These are phyloP conservation scores for Mustela nigripes DNA, from an alignment of 2,113 vertebrate species.

Conservation along the genomic window DNA sequence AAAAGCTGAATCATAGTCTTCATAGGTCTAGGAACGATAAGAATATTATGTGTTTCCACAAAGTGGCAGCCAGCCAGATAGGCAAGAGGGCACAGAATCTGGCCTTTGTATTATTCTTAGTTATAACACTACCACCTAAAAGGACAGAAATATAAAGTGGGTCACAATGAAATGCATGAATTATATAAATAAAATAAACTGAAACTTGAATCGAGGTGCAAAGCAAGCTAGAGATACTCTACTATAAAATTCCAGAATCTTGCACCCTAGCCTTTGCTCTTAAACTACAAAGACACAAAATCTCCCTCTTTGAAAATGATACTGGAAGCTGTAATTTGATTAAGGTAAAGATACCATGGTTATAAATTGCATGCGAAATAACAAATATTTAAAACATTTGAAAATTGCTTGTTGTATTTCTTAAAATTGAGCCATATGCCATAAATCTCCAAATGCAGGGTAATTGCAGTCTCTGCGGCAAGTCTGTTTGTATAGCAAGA, in stretches of 20 bases:
- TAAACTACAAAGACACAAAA: not conserved
- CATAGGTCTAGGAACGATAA: not conserved
- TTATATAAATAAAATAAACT: not conserved
- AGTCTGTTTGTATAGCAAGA: constrained; percentile 36
- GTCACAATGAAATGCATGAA: not conserved
- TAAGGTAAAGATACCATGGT: not conserved
- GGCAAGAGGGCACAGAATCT: not conserved
- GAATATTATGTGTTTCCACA: not conserved
- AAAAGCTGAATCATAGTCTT: not conserved
- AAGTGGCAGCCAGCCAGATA: not conserved
- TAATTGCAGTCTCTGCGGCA: not conserved
- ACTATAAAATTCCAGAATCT: not conserved
- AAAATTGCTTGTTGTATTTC: constrained; percentile 32
- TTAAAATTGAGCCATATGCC: constrained; percentile 23
- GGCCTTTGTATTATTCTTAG: not conserved
- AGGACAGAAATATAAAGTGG: not conserved
- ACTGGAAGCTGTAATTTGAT: not conserved
- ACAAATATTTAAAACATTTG: constrained; percentile 44
- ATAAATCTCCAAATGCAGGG: constrained; percentile 2
- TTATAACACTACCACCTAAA: not conserved
- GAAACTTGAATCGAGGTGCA: not conserved
- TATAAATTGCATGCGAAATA: constrained; percentile 38
- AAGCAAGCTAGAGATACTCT: not conserved
- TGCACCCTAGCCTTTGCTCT: not conserved
- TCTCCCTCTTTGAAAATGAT: not conserved